These are phyloP conservation scores for Montipora cactus DNA, from an alignment of 64 coral and sea anemone genomes.

Conservation along the genomic window DNA sequence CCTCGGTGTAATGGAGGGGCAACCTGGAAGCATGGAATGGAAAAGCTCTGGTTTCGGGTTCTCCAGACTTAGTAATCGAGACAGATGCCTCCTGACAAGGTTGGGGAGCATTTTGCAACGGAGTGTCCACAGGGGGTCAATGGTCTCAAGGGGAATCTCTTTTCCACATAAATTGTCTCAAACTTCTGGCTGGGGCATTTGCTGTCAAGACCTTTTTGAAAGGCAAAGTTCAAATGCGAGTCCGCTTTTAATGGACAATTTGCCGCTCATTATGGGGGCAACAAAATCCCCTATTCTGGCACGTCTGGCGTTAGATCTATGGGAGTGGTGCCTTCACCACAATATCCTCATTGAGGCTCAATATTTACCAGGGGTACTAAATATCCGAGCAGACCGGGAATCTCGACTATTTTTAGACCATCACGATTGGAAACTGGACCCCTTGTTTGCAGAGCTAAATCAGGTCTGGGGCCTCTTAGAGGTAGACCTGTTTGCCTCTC, in stretches of 20 bases:
- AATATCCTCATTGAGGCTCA: slow-evolving; percentile 17
- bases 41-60: slow-evolving; percentile 46
- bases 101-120: slow-evolving; percentile 71
- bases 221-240: not conserved
- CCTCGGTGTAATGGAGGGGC: slow-evolving; percentile 75
- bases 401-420: slow-evolving; percentile 20
- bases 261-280: not conserved
- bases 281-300: slow-evolving; percentile 36
- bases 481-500: slow-evolving; percentile 46
- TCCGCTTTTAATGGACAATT: slow-evolving; percentile 59
- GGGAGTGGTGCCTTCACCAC: slow-evolving; percentile 47
- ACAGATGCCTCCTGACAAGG: slow-evolving; percentile 68
- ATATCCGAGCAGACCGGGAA: slow-evolving; percentile 35
- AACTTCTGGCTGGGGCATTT: slow-evolving; percentile 65
- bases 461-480: slow-evolving; percentile 52
- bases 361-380: slow-evolving; percentile 44
- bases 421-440: slow-evolving; percentile 64
- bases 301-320: slow-evolving; percentile 38
- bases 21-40: slow-evolving; percentile 77
- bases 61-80: slow-evolving; percentile 60
- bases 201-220: slow-evolving; percentile 64
- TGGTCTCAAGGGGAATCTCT: slow-evolving; percentile 57
- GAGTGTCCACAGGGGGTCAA: slow-evolving; percentile 37
- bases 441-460: slow-evolving; percentile 33
- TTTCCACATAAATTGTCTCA: slow-evolving; percentile 73